Base-by-base conservation (phyloP, 2,113 vertebrate genomes). In the Stigmatopora nigra region DNA sequence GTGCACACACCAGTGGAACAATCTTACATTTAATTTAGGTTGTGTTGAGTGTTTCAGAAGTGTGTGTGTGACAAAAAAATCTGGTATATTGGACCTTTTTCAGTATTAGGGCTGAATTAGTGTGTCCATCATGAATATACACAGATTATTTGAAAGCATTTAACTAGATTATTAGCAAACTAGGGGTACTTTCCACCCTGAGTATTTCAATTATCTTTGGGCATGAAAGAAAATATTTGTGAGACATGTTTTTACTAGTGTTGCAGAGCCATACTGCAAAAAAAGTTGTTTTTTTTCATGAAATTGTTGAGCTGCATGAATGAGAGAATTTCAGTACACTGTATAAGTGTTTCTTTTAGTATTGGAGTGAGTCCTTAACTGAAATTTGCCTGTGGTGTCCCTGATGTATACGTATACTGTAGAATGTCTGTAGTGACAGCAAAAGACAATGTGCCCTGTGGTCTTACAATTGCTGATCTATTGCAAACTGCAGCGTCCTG, bases 371-470 rank as follows among this genome's bases (percentile, higher is more conserved):
- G 16, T 49, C 17, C 16, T 0, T 4, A 9, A 16, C 14, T 48
- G 46, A 48, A 16, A 16, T 48, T 48, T 14, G 46, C 15, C 46
- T 15, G 2, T 5, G 46, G 15, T 48, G 46, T 3, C 46, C 13
- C 11, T 15, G 1, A 14, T 13, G 13, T 22, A 6, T 22, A 7
- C 3, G 9, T 53, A 20, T 53, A 20, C 20, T 12, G 7, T 59
- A n/a, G 14, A 59, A 44, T 44, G 36, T 59, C 35, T 12, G 0
- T n/a, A 20, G n/a, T 10, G 8, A 46, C 5, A 31, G 22, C 1
- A 35, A 22, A 45, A 70, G 53, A 69, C 31, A 71, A 47, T 74
- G 55, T 78, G 77, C 78, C 78, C 67, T 81, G 73, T 79, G 79
- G 55, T 75, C 75, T 84, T 70, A 64, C 5, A 62, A 14, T 25